Evolutionary conservation across 2,888 invertebrate species (phyloP).

Genomic region (Criorhina ranunculi): DNA sequence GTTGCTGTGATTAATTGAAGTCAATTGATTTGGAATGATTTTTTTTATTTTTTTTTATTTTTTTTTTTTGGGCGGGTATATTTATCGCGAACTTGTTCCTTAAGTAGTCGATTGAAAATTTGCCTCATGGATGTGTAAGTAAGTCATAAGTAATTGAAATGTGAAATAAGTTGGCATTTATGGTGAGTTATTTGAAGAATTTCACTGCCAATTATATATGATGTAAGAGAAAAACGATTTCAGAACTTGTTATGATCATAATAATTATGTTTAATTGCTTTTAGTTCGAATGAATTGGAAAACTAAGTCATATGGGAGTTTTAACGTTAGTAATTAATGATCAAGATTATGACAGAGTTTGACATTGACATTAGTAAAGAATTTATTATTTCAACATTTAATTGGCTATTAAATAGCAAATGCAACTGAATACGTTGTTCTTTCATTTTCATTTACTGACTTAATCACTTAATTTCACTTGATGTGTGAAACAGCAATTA

Average conservation of each 20-base stretch:
- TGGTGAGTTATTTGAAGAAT: conserved; percentile 50
- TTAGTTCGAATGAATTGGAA: neutral
- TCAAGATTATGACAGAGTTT: neutral
- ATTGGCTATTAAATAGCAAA: no score
- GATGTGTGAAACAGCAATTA: no score
- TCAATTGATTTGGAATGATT: conserved; percentile 45
- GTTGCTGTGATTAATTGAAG: conserved; percentile 68
- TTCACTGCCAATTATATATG: conserved; percentile 1
- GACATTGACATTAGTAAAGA: neutral
- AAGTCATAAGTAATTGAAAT: conserved; percentile 41
- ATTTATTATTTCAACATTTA: no score
- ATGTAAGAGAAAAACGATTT: conserved; percentile 37
- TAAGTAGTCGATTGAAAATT: conserved; percentile 24
- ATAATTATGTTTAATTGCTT: conserved; percentile 26
- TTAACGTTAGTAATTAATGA: neutral
- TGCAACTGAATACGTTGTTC: no score
- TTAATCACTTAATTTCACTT: no score
- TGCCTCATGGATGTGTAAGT: conserved; percentile 6
- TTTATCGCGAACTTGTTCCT: conserved; percentile 13
- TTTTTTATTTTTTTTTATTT: no score
- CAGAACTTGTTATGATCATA: conserved; percentile 34
- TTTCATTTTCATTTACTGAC: no score
- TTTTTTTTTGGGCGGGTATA: neutral
- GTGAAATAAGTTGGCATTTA: conserved; percentile 44
- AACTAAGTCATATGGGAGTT: neutral